Conservation (phyloP, 2,113 vertebrate genomes). For the Lates calcarifer region DNA sequence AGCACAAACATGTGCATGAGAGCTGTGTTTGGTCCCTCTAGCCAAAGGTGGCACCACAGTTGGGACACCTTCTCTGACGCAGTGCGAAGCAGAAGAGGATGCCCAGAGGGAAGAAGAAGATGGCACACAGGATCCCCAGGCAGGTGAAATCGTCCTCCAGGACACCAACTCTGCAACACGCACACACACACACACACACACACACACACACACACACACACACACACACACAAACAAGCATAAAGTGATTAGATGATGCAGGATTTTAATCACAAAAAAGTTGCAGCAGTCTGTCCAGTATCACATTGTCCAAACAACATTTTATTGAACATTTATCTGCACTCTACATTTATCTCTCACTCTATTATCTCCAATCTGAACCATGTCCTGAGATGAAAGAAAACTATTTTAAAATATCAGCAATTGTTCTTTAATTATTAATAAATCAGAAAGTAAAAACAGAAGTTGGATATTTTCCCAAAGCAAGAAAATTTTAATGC, state of each 20-base stretch:
- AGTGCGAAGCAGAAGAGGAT: constrained; percentile 97
- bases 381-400: neutral
- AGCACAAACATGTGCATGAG: constrained; percentile 8
- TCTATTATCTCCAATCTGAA: neutral
- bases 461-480: neutral
- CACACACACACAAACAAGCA: neutral
- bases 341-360: no score
- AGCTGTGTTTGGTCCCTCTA: constrained; percentile 85
- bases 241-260: neutral
- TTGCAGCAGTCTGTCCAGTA: neutral
- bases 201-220: constrained; percentile 8
- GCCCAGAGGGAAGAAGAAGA: constrained; percentile 96
- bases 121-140: constrained; percentile 95
- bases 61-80: constrained; percentile 96
- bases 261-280: neutral
- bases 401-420: neutral
- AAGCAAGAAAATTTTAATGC: neutral
- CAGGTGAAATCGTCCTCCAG: constrained; percentile 98
- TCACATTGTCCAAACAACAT: neutral
- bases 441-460: neutral
- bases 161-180: constrained; percentile 91
- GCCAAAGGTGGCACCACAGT: constrained; percentile 95
- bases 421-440: neutral
- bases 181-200: neutral
- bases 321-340: neutral